Conservation (phyloP, 2,888 invertebrate species). For the Homarus gammarus region DNA sequence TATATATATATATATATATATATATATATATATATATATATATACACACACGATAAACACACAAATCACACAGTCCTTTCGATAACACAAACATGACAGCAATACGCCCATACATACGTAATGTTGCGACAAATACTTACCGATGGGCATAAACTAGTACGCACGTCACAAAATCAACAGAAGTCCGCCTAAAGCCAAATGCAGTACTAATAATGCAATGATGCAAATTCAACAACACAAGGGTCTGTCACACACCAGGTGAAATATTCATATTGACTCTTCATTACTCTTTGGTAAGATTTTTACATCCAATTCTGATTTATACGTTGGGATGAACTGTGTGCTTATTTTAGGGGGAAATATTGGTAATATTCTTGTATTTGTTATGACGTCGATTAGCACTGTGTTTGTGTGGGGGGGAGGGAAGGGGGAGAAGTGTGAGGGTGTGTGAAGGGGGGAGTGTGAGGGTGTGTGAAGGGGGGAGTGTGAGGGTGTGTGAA, state of each 20-base stretch:
- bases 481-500: no score
- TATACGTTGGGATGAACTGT: no score
- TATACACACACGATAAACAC: background rate
- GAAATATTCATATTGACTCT: constrained; percentile 5
- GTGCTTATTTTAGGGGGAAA: no score
- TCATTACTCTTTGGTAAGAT: background rate
- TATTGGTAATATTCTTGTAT: no score
- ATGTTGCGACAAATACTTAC: constrained; percentile 2
- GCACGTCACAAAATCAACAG: constrained; percentile 2
- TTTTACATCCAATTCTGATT: background rate
- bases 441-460: no score
- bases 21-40: background rate
- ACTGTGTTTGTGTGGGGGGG: no score
- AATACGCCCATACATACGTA: background rate
- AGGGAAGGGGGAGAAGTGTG: no score
- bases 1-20: background rate
- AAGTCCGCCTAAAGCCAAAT: background rate
- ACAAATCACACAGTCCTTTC: background rate
- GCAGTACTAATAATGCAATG: constrained; percentile 5
- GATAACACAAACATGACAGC: background rate
- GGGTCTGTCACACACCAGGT: background rate
- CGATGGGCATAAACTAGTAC: background rate
- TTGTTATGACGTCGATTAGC: no score
- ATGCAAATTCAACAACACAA: background rate
- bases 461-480: no score